Conservation (phyloP, 2,888 invertebrate species). For the Cataglyphis albicans region DNA sequence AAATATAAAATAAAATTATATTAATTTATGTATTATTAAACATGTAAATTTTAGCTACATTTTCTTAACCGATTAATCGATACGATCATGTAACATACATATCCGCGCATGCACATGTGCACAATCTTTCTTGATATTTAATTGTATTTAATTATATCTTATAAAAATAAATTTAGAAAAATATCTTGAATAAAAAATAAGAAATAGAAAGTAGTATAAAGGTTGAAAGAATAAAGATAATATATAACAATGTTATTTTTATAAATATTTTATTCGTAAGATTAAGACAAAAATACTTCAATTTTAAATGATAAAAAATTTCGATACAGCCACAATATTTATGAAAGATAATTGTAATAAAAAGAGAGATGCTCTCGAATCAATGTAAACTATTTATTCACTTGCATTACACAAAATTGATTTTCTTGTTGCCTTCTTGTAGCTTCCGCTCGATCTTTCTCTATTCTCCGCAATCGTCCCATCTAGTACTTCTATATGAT, state of each 20-base stretch:
- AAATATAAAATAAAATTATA: background rate
- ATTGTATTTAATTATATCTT: background rate
- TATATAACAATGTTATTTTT: background rate
- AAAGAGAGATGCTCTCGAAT: no score
- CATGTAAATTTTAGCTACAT: background rate
- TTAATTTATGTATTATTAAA: constrained; percentile 3
- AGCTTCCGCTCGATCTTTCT: no score
- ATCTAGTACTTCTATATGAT: no score
- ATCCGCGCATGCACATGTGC: background rate
- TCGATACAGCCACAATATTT: background rate
- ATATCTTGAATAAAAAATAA: background rate
- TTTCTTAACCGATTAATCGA: background rate
- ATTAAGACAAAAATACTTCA: background rate
- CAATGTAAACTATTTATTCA: no score
- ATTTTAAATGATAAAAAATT: constrained; percentile 14
- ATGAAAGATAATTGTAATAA: background rate
- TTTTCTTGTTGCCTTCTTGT: no score
- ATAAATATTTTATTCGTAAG: constrained; percentile 17
- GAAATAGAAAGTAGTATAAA: background rate
- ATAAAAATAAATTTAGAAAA: background rate
- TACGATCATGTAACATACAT: background rate
- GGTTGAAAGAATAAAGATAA: background rate
- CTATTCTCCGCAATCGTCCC: no score
- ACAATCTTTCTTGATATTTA: background rate
- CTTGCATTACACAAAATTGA: no score